phyloP scores from a whole-genome alignment of 2,888 invertebrate genomes.

The Aphidius colemani region DNA sequence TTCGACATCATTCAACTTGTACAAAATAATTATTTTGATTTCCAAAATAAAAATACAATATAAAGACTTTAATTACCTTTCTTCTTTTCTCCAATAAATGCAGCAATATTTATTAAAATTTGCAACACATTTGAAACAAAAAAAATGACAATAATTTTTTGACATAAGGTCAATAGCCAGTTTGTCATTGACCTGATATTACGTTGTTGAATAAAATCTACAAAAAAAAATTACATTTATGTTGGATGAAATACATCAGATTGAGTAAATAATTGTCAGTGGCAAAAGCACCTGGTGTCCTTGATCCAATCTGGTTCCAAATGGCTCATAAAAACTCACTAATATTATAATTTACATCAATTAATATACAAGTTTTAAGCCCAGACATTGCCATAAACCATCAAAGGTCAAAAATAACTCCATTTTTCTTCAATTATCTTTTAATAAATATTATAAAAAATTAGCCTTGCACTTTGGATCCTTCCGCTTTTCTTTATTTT shows the following conservation, averaged over 20 bases:
- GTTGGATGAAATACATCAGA: too few relatives aligned
- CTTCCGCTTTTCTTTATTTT: conserved; percentile 27
- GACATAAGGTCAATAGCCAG: conserved; percentile 5
- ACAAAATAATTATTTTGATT: too few relatives aligned
- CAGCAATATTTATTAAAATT: too few relatives aligned
- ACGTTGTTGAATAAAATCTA: too few relatives aligned
- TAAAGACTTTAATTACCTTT: background rate
- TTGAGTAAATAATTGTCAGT: too few relatives aligned
- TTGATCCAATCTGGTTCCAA: conserved; percentile 22
- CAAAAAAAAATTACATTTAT: too few relatives aligned
- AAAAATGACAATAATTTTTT: background rate
- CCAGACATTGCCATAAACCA: background rate
- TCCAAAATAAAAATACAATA: too few relatives aligned
- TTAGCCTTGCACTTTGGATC: conserved; percentile 12
- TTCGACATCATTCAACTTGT: too few relatives aligned
- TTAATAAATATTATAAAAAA: too few relatives aligned
- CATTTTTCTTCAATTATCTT: background rate
- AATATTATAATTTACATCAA: background rate
- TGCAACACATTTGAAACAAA: too few relatives aligned
- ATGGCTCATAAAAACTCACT: background rate
- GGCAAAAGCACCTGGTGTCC: conserved; percentile 22
- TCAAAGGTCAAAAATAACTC: background rate
- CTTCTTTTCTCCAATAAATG: background rate
- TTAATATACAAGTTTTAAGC: background rate
- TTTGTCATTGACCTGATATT: conserved; percentile 13